Conservation (phyloP, 2,797 vertebrate species). For the Antrozous pallidus region DNA sequence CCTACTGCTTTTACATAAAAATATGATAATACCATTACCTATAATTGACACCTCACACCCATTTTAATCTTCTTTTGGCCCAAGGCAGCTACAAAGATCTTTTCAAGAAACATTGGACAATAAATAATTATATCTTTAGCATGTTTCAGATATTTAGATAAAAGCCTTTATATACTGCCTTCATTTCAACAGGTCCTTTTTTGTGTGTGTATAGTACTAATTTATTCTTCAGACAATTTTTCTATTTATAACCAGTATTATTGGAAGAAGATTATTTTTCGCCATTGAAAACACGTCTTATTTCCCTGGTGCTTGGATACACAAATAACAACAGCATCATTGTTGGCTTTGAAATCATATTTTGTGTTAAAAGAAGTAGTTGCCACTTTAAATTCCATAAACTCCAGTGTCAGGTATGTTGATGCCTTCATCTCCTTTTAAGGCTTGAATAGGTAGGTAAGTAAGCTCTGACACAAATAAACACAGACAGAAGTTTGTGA, state of each 20-base stretch:
- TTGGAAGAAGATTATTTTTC: not conserved
- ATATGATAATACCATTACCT: not conserved
- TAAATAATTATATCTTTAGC: slow-evolving; percentile 53
- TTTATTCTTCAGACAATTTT: not conserved
- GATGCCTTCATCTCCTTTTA: not conserved
- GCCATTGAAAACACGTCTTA: not conserved
- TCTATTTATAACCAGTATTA: slow-evolving; percentile 18
- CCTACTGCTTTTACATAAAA: not conserved
- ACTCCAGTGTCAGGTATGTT: not conserved
- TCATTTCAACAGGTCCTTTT: not conserved
- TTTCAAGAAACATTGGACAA: slow-evolving; percentile 4
- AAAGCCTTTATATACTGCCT: not conserved
- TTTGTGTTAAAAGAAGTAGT: not conserved
- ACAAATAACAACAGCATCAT: not conserved
- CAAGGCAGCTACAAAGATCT: not conserved
- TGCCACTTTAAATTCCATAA: slow-evolving; percentile 37
- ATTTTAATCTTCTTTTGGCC: not conserved
- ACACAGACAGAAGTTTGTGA: not conserved
- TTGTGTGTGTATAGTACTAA: not conserved
- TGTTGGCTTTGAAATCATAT: not conserved
- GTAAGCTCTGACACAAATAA: not conserved
- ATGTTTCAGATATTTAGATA: not conserved
- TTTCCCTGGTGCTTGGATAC: not conserved
- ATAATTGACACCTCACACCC: not conserved
- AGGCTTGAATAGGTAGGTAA: not conserved